Base-by-base conservation (phyloP, 1,140 invertebrate genomes). In the Drosophila mojavensis region DNA sequence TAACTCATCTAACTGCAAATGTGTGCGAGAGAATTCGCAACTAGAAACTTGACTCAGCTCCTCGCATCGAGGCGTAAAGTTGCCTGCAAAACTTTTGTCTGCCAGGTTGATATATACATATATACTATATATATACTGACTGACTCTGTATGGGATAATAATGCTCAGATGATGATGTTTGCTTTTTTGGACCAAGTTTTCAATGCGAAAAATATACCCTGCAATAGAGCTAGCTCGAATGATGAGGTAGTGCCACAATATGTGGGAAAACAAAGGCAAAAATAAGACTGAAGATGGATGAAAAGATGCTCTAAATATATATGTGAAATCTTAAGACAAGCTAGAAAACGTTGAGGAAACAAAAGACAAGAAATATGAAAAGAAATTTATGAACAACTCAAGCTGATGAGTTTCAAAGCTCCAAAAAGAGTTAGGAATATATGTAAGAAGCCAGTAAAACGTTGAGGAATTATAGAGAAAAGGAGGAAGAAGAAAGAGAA, bases 151-250 rank as follows among this genome's bases (percentile, higher is more conserved):
- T 66, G 58, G 26, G 11, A 47, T 41, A 62, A 78, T 78, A 78
- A 75, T 56, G 75, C 61, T 36, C 55, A 75, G 75, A 75, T 78
- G 75, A 75, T 78, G 75, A 78, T 75, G 75, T 78, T 75, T 66
- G 72, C 64, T 47, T 60, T 39, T 69, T 69, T 33, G 17, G 43
- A 56, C 6, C 28, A 53, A 67, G 45, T 68, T 61, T 55, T 30
- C 11, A 30, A 41, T 33, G 51, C 24, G 33, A n/a, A 59, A 59
- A 59, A 39, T 39, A 39, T 72, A 72, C 69, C 63, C 69, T 72
- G 30, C 3, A 58, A 24, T 26, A 11, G 10, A 20, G 24, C 11
- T 11, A 1, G 43, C 0, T 2, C 43, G 7, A 45, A 17, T 45
- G 43, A 9, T n/a, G 15, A 17, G 43, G 1, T 7, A 36, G 9